These are phyloP conservation scores for Lontra canadensis DNA, from an alignment of 2,113 vertebrate species.

Conservation along the genomic window DNA sequence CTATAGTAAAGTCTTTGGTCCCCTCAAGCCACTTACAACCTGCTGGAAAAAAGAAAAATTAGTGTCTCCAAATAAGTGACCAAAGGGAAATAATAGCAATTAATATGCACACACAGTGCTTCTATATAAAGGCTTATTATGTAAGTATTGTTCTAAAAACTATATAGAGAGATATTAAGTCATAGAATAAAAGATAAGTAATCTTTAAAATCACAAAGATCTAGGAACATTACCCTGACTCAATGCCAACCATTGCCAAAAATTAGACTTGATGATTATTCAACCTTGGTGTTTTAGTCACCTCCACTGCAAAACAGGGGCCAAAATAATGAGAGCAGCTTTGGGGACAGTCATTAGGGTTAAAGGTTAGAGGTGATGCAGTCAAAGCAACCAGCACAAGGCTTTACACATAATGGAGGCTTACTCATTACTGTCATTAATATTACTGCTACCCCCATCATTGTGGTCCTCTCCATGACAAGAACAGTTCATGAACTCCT, in stretches of 20 bases:
- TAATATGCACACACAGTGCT: background rate
- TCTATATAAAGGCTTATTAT: background rate
- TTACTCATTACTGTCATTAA: background rate
- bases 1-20: background rate
- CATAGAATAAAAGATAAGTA: background rate
- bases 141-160: background rate
- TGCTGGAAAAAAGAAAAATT: slow-evolving; percentile 4
- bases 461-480: background rate
- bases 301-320: background rate
- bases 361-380: background rate
- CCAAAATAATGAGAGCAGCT: background rate
- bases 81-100: background rate
- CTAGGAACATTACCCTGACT: background rate
- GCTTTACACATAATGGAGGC: background rate
- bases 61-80: background rate
- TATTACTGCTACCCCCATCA: background rate
- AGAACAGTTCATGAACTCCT: background rate
- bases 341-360: background rate
- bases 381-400: background rate
- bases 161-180: background rate
- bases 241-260: background rate
- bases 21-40: background rate
- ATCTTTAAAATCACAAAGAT: background rate
- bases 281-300: background rate
- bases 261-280: background rate